A percentile compares a stretch with the other conserved stretches of the same genome.
These are phyloP conservation scores for Heliconius himera DNA, from an alignment of 1,140 invertebrate species.

Conservation along the genomic window DNA sequence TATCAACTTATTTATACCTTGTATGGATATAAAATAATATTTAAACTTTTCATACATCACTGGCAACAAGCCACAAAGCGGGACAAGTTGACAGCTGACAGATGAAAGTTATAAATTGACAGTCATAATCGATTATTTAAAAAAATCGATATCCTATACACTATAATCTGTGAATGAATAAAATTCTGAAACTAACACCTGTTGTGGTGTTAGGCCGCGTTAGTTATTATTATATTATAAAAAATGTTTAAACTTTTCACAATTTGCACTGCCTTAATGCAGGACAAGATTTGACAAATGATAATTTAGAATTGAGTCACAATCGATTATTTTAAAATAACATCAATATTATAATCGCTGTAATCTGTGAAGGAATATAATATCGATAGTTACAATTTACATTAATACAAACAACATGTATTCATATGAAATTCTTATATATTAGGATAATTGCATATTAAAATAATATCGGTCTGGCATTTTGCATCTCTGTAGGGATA, in stretches of 20 bases:
- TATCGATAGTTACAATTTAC: background rate
- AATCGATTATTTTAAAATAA: background rate
- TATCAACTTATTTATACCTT: too few species aligned
- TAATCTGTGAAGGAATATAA: background rate
- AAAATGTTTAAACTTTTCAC: background rate
- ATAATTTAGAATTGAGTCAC: too few species aligned
- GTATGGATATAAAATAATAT: background rate
- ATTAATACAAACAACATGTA: background rate
- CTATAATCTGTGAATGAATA: background rate
- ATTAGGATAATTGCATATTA: background rate
- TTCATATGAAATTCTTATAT: slow-evolving; percentile 5
- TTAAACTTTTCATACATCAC: background rate
- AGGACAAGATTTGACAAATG: too few species aligned
- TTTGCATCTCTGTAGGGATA: background rate
- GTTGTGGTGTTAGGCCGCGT: too few species aligned
- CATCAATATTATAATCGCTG: background rate
- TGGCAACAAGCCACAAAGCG: background rate
- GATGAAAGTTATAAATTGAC: background rate
- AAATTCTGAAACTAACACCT: background rate
- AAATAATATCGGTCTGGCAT: background rate
- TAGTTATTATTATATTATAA: too few species aligned
- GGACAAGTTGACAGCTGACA: background rate
- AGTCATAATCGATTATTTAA: background rate
- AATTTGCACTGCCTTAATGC: too few species aligned
- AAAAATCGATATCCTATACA: background rate